Evolutionary conservation across 2,113 vertebrate genomes (phyloP).

Genomic region (Rhinolophus ferrumequinum): DNA sequence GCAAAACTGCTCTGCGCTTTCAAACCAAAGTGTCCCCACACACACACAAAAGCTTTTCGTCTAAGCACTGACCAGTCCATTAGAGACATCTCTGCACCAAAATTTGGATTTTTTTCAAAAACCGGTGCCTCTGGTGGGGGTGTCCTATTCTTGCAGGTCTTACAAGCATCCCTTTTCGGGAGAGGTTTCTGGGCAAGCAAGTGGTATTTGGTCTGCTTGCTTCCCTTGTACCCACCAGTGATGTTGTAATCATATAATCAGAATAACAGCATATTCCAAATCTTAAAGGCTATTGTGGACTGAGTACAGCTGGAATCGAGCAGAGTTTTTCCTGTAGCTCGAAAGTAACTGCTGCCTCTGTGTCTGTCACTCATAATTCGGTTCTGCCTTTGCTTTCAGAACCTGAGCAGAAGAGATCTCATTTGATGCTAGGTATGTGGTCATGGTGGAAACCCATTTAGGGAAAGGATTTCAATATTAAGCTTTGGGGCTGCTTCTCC

Average conservation of each 20-base stretch:
- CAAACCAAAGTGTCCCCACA: slow-evolving; percentile 64
- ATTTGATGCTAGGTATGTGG: slow-evolving; percentile 50
- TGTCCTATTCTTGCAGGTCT: not conserved
- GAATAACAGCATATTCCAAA: not conserved
- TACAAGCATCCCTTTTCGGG: slow-evolving; percentile 51
- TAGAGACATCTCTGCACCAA: slow-evolving; percentile 59
- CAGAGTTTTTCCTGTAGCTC: slow-evolving; percentile 17
- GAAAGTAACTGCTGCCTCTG: slow-evolving; percentile 25
- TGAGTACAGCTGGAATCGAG: slow-evolving; percentile 69
- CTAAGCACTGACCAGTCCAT: slow-evolving; percentile 64
- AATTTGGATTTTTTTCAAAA: slow-evolving; percentile 26
- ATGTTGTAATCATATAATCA: not conserved
- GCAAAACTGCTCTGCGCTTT: slow-evolving; percentile 76
- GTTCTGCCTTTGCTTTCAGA: slow-evolving; percentile 71
- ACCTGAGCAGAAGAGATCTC: slow-evolving; percentile 64
- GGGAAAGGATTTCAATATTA: slow-evolving; percentile 69
- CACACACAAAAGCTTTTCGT: slow-evolving; percentile 17
- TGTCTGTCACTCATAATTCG: slow-evolving; percentile 3
- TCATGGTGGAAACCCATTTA: slow-evolving; percentile 56
- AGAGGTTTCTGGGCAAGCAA: slow-evolving; percentile 63
- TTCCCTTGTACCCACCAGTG: slow-evolving; percentile 43
- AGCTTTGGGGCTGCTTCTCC: slow-evolving; percentile 72
- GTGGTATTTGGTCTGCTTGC: slow-evolving; percentile 39
- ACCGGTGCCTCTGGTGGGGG: slow-evolving; percentile 57
- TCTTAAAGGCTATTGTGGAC: slow-evolving; percentile 17